These are phyloP conservation scores for Campoletis sonorensis DNA, from an alignment of 1,140 invertebrate genomes.

Conservation along the genomic window DNA sequence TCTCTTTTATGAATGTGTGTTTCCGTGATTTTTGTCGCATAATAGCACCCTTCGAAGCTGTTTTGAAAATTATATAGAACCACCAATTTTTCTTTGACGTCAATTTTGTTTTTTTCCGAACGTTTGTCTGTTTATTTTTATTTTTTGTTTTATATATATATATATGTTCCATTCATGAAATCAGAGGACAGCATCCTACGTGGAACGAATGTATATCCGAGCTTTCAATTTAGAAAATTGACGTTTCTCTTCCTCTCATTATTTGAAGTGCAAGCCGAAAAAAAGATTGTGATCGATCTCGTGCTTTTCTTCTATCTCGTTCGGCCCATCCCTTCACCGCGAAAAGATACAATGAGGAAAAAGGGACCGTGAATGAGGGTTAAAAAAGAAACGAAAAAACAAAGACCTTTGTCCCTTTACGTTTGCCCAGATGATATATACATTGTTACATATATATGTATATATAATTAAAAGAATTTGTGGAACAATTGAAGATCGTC, in stretches of 20 bases:
- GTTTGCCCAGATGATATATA: background rate
- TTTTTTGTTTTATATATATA: background rate
- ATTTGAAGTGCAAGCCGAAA: background rate
- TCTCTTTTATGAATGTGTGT: slow-evolving; percentile 39
- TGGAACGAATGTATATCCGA: background rate
- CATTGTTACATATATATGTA: too few species aligned
- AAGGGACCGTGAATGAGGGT: slow-evolving; percentile 9
- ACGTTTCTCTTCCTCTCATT: slow-evolving; percentile 10
- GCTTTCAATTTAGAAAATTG: slow-evolving; percentile 16
- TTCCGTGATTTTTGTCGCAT: slow-evolving; percentile 11
- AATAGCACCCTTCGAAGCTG: slow-evolving; percentile 34
- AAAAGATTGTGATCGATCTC: background rate
- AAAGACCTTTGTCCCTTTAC: background rate
- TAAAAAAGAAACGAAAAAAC: slow-evolving; percentile 7
- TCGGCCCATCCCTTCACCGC: slow-evolving; percentile 3
- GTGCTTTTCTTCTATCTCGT: background rate
- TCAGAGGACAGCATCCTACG: background rate
- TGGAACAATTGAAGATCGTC: slow-evolving; percentile 60
- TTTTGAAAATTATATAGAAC: background rate
- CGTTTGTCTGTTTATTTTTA: background rate
- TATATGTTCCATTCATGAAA: background rate
- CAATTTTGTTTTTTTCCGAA: background rate
- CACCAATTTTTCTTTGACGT: background rate
- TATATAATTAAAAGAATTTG: slow-evolving; percentile 50
- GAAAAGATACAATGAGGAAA: slow-evolving; percentile 35